Evolutionary conservation across 2,113 vertebrate genomes (phyloP).

Genomic region (Strigops habroptila): DNA sequence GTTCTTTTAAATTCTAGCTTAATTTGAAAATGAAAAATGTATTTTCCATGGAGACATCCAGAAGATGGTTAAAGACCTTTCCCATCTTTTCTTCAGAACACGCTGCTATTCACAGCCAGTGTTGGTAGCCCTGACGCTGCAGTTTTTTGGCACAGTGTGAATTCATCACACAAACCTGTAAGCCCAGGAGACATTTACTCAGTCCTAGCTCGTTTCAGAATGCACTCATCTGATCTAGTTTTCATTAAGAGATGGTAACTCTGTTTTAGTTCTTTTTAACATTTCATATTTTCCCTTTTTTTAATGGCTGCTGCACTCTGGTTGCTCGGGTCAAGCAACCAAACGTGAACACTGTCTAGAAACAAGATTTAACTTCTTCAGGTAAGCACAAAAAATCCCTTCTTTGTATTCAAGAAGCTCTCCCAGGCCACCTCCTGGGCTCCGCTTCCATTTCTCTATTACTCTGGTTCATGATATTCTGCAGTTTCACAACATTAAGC

Average conservation of each 20-base stretch:
- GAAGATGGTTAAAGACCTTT: neutral
- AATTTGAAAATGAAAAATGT: conserved; percentile 15
- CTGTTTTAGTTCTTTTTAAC: conserved; percentile 36
- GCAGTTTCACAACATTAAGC: neutral
- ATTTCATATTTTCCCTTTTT: neutral
- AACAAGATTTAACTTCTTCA: neutral
- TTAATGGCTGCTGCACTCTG: neutral
- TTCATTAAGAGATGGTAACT: conserved; percentile 13
- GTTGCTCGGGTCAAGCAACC: neutral
- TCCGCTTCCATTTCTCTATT: neutral
- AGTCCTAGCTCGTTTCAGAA: neutral
- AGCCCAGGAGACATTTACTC: neutral
- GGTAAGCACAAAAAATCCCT: neutral
- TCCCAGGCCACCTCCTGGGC: neutral
- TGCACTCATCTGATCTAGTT: conserved; percentile 8
- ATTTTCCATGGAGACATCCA: neutral
- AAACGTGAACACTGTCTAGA: neutral
- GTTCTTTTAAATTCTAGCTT: neutral
- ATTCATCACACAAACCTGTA: neutral
- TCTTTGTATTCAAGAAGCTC: neutral
- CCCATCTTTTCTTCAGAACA: neutral
- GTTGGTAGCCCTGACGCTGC: neutral
- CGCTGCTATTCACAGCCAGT: neutral
- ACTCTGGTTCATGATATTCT: neutral
- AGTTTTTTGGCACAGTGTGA: neutral